phyloP scores from a whole-genome alignment of 2,797 vertebrate genomes.

The Rhinatrema bivittatum region DNA sequence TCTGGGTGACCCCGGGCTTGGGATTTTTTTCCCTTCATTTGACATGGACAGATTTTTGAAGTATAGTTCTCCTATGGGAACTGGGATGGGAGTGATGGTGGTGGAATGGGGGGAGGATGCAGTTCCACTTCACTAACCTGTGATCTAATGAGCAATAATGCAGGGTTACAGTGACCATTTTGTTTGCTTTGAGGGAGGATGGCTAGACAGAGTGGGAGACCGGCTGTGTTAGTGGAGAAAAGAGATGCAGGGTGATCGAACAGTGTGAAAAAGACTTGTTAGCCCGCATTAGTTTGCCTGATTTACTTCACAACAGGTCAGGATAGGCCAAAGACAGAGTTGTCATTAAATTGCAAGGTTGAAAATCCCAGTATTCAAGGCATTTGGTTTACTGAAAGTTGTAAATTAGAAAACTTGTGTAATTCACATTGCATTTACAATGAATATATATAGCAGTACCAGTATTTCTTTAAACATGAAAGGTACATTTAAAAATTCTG shows the following conservation, averaged over 20 bases:
- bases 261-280: conserved; percentile 60
- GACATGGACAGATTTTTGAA: conserved; percentile 76
- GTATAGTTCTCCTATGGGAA: conserved; percentile 68
- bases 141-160: conserved; percentile 67
- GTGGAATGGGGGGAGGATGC: no score
- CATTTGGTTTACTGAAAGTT: conserved; percentile 41
- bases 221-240: conserved; percentile 44
- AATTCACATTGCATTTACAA: conserved; percentile 31
- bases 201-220: conserved; percentile 55
- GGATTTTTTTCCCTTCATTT: conserved; percentile 75
- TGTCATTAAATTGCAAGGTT: conserved; percentile 51
- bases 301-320: conserved; percentile 60
- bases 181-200: conserved; percentile 54
- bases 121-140: conserved; percentile 75
- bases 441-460: conserved; percentile 11
- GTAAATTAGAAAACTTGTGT: conserved; percentile 38
- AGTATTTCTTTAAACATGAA: conserved; percentile 19
- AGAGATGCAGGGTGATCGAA: conserved; percentile 47
- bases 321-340: conserved; percentile 46
- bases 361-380: conserved; percentile 48
- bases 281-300: conserved; percentile 60
- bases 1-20: conserved; percentile 78
- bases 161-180: conserved; percentile 60
- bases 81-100: no score
- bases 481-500: conserved; percentile 33